Evolutionary conservation across 1,140 invertebrate species (phyloP).

Genomic region (Lordiphosa stackelbergi): DNA sequence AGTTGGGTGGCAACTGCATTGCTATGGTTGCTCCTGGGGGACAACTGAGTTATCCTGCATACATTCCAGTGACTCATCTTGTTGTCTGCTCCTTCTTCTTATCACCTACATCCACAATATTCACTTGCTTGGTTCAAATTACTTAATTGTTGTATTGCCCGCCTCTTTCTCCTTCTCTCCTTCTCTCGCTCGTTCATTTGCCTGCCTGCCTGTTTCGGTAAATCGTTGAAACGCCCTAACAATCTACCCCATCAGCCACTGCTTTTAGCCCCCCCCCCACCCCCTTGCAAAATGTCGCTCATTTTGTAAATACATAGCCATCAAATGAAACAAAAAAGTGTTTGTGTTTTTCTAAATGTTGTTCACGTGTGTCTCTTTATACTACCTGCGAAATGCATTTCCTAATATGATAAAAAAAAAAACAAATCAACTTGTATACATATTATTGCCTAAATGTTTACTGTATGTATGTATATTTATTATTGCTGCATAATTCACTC

Average conservation of each 20-base stretch:
- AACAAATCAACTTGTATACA: slow-evolving; percentile 43
- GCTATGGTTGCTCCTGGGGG: slow-evolving; percentile 15
- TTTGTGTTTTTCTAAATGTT: slow-evolving; percentile 48
- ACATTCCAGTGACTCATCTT: slow-evolving; percentile 29
- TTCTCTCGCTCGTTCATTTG: slow-evolving; percentile 31
- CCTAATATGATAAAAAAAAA: slow-evolving; percentile 33
- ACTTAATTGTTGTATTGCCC: not conserved
- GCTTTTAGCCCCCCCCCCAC: slow-evolving; percentile 23
- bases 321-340: slow-evolving; percentile 9
- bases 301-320: slow-evolving; percentile 39
- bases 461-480: slow-evolving; percentile 75
- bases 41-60: slow-evolving; percentile 3
- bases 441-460: slow-evolving; percentile 69
- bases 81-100: slow-evolving; percentile 17
- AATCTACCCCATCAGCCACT: not conserved
- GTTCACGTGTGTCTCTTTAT: slow-evolving; percentile 37
- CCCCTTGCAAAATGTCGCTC: slow-evolving; percentile 22
- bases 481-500: slow-evolving; percentile 75
- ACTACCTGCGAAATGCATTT: slow-evolving; percentile 43
- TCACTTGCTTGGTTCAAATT: slow-evolving; percentile 27
- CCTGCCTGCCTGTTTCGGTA: slow-evolving; percentile 19
- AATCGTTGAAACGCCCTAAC: not conserved
- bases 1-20: no score
- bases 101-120: slow-evolving; percentile 13
- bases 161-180: not conserved